phyloP scores from a whole-genome alignment of 2,113 vertebrate species.

The Phylloscopus whistleri region DNA sequence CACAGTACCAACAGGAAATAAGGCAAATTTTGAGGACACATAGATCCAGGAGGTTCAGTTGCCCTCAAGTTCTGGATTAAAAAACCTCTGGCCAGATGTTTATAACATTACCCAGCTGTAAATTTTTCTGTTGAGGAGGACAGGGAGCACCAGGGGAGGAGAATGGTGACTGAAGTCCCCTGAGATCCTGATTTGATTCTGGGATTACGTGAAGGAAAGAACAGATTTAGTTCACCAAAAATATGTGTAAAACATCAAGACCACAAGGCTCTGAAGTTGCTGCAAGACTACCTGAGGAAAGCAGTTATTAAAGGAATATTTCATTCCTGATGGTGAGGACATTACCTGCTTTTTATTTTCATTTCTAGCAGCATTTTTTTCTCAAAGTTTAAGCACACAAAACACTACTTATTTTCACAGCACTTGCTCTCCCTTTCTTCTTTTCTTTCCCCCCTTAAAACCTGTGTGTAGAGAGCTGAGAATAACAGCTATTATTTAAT shows the following conservation, averaged over 20 bases:
- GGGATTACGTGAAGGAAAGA: accelerated
- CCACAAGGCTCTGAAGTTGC: not conserved
- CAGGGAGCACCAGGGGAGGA: not conserved
- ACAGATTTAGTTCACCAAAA: not conserved
- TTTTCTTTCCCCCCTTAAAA: not conserved
- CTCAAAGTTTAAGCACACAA: not conserved
- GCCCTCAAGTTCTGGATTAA: not conserved
- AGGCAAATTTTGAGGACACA: accelerated
- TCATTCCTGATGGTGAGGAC: not conserved
- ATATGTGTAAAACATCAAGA: not conserved
- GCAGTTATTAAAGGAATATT: conserved; percentile 1
- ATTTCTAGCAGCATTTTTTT: not conserved
- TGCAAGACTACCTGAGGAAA: not conserved
- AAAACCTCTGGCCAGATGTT: not conserved
- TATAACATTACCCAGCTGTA: not conserved
- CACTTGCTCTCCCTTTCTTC: not conserved
- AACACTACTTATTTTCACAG: not conserved
- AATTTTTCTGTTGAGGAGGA: not conserved
- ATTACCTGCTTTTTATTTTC: not conserved
- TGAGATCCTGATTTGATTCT: not conserved
- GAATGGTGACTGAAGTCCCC: not conserved
- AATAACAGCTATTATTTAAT: not conserved
- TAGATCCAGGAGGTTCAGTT: not conserved
- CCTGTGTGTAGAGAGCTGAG: not conserved
- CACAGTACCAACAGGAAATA: not conserved